phyloP scores from a whole-genome alignment of 2,888 invertebrate genomes.

The Leptinotarsa tumamoca region DNA sequence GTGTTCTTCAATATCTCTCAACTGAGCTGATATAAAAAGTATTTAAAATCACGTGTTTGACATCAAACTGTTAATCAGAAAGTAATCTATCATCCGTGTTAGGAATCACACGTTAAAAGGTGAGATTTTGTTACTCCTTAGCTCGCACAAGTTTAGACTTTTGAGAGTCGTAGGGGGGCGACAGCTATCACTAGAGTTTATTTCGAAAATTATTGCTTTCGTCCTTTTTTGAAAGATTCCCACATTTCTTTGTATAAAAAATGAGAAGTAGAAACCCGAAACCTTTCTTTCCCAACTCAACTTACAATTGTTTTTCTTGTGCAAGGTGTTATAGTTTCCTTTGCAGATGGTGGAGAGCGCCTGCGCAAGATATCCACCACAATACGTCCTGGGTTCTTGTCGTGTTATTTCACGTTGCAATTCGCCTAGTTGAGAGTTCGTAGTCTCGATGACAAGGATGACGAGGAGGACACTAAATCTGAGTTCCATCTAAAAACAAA shows the following conservation, averaged over 20 bases:
- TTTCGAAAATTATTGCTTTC: no score
- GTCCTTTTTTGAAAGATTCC: no score
- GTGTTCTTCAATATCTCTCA: no score
- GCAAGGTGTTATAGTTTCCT: slow-evolving; percentile 57
- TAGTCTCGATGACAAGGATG: slow-evolving; percentile 39
- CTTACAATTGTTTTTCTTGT: slow-evolving; percentile 51
- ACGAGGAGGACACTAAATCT: slow-evolving; percentile 42
- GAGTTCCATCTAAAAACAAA: slow-evolving; percentile 52
- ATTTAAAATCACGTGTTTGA: no score
- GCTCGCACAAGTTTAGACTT: no score
- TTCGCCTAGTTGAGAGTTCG: slow-evolving; percentile 38
- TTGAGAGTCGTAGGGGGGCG: no score
- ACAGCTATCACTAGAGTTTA: no score
- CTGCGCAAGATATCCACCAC: slow-evolving; percentile 48
- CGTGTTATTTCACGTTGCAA: slow-evolving; percentile 30
- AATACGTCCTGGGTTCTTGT: slow-evolving; percentile 43
- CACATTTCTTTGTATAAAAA: not conserved
- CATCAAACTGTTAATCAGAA: no score
- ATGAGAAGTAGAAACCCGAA: not conserved
- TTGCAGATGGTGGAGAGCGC: slow-evolving; percentile 54
- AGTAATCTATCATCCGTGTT: no score
- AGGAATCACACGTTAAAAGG: no score
- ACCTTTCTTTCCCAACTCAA: not conserved
- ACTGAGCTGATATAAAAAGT: no score
- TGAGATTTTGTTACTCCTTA: no score